Percentiles rank a stretch among this genome's conserved stretches.
phyloP scores from a whole-genome alignment of 2,113 vertebrate species.

The Marmota flaviventris region DNA sequence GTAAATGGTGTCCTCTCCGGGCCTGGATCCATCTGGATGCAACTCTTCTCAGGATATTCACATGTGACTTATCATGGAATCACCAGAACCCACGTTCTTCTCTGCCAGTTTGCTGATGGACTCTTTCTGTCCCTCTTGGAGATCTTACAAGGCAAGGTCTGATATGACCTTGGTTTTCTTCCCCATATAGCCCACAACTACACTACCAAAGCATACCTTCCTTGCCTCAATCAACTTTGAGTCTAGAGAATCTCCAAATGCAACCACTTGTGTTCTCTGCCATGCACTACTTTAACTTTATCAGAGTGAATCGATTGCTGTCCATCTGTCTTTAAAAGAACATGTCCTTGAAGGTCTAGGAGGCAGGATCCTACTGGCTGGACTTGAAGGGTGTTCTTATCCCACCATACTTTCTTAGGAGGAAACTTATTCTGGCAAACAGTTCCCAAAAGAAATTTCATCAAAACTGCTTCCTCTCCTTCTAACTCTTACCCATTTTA shows the following conservation, averaged over 20 bases:
- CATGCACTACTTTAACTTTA: neutral
- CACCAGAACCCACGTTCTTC: neutral
- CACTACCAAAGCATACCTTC: no score
- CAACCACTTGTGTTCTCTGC: neutral
- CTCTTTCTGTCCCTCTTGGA: neutral
- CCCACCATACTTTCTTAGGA: neutral
- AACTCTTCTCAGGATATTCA: neutral
- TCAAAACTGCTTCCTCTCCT: neutral
- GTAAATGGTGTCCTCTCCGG: neutral
- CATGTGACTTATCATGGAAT: neutral
- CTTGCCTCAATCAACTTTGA: neutral
- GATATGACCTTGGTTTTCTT: neutral
- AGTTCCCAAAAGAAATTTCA: neutral
- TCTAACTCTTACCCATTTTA: neutral
- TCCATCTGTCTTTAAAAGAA: neutral
- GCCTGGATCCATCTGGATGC: neutral
- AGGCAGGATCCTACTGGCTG: neutral
- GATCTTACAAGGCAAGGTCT: neutral
- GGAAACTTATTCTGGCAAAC: neutral
- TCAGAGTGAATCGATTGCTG: neutral
- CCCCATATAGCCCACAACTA: neutral
- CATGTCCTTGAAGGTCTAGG: neutral
- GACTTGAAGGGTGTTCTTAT: neutral
- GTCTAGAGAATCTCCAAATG: neutral
- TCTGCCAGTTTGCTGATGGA: neutral